Evolutionary conservation across 1,140 invertebrate genomes (phyloP), one percentile per base, ranked within the genome.

Genomic region (Diachasmimorpha longicaudata): DNA sequence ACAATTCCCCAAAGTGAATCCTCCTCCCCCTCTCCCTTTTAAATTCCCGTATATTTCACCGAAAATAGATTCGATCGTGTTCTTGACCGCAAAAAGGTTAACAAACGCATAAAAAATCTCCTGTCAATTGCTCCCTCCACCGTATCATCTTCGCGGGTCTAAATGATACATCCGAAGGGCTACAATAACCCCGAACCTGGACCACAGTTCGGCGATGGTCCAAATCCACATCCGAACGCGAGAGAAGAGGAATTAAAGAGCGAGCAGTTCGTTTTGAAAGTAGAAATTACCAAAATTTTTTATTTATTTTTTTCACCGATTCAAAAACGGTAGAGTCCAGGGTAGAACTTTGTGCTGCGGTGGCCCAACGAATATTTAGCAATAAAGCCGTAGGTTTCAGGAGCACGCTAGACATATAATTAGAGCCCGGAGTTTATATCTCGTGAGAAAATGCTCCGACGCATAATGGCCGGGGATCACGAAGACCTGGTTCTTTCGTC

Each of bases 331-430:
- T 63, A 63, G 58, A 63, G 58, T 25, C 39, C 46, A 5, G 37
- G 42, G 68, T 74, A 31, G 31, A 6, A 31, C 31, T 31, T n/a
- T 37, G 52, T 44, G 31, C 72, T 73, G 48, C 44, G 58, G 19
- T 68, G 46, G 71, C 66, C 58, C 74, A 72, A 71, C 75, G 69
- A 81, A 81, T 84, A 83, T 86, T 87, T 85, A 86, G 82, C 85
- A 83, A 85, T 84, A 83, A 84, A 82, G 81, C 82, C 82, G 81
- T 83, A 83, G 84, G 81, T 85, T 87, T 86, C 81, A 85, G 84
- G 80, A 86, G 81, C 82, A 82, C 79, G 79, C 86, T 86, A 87
- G 85, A 87, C 85, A 86, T 87, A 86, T 87, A 87, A 87, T 87
- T 87, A 87, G 80, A 86, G 81, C 76, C 74, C 77, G 80, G 83